Evolutionary conservation across 1,140 invertebrate genomes (phyloP).

Genomic region (Acromyrmex echinatior): DNA sequence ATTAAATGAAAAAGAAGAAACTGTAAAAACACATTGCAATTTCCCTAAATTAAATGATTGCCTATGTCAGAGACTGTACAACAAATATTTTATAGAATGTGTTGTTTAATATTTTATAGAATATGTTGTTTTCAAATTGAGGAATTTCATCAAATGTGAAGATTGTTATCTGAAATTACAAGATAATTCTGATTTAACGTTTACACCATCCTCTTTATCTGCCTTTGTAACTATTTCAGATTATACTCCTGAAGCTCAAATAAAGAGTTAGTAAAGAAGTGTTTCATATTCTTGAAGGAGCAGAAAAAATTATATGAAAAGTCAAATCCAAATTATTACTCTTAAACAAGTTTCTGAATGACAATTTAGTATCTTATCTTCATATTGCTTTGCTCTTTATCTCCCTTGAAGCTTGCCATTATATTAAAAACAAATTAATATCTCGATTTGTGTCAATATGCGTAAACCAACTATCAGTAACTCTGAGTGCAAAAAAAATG

Average conservation of each 20-base stretch:
- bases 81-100: not conserved
- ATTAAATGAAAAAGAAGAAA: not conserved
- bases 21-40: not conserved
- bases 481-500: not conserved
- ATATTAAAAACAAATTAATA: not conserved
- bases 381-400: not conserved
- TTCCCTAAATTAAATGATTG: not conserved
- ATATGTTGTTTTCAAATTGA: not conserved
- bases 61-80: not conserved
- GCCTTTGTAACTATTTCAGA: not conserved
- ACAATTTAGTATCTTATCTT: not conserved
- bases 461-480: not conserved
- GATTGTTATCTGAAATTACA: not conserved
- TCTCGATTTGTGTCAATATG: not conserved
- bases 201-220: not conserved
- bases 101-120: too few species aligned
- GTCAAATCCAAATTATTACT: not conserved
- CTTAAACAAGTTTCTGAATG: not conserved
- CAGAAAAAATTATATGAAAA: not conserved
- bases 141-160: not conserved
- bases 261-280: not conserved
- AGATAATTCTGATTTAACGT: not conserved
- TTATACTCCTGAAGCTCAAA: constrained; percentile 6
- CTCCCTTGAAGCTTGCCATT: not conserved
- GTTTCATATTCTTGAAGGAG: not conserved